Percentiles rank a stretch among this genome's conserved stretches.
Conservation (phyloP, 2,113 vertebrate genomes). For the Erythrocercus mccallii region DNA sequence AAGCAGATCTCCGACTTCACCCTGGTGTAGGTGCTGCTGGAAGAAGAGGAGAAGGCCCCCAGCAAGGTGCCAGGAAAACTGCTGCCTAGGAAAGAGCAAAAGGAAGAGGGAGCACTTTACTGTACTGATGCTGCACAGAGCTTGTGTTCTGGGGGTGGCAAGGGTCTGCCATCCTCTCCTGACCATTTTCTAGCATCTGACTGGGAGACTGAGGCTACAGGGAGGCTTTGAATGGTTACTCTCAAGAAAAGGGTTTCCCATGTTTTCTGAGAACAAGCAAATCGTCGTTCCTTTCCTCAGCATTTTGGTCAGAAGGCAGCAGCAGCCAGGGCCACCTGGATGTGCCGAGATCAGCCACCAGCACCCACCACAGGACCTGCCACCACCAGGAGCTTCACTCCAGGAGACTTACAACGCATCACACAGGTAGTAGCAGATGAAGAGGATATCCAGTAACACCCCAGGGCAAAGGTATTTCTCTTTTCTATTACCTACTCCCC, state of each 20-base stretch:
- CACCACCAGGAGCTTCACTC: not conserved
- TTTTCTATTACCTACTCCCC: not conserved
- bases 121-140: not conserved
- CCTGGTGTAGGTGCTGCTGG: conserved; percentile 41
- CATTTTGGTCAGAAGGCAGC: not conserved
- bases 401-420: not conserved
- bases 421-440: not conserved
- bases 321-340: not conserved
- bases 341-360: not conserved
- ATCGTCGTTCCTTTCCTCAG: not conserved
- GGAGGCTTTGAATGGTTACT: not conserved
- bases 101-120: not conserved
- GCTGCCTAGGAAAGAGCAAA: conserved; percentile 46
- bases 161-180: not conserved
- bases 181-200: not conserved
- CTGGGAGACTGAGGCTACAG: not conserved
- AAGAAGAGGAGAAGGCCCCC: conserved; percentile 52
- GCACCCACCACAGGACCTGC: not conserved
- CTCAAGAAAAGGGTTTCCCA: not conserved
- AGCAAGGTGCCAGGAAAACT: conserved; percentile 14
- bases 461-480: not conserved
- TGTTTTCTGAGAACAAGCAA: not conserved
- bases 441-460: not conserved
- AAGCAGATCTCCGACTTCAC: conserved; percentile 64
- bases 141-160: not conserved